Evolutionary conservation across 2,888 invertebrate genomes (phyloP), one percentile per base, ranked within the genome.

Genomic region (Diaprepes abbreviatus): DNA sequence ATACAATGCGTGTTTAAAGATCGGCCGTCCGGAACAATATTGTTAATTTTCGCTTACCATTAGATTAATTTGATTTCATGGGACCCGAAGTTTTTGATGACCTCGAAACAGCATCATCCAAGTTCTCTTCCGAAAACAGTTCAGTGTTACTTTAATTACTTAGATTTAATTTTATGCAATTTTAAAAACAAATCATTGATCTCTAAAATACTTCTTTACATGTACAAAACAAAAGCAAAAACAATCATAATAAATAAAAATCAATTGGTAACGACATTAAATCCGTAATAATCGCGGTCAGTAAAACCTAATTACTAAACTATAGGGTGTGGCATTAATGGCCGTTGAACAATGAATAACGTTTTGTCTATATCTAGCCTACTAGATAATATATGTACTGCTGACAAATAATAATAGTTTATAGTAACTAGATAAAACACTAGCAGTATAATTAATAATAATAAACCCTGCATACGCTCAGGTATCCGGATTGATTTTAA

Each of bases 361-460:
- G 43, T 43, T 64, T 64, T 64, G 52, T 64, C 33, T 43, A 55
- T 64, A 33, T 31, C 14, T 36, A 31, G 54, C 54, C 36, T 55
- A 64, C 40, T 40, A 33, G 43, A 55, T 64, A 64, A 64, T 64
- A 24, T 64, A 64, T 33, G 43, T 40, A 19, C 14, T 43, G 64
- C 55, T 64, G 64, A 64, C 64, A 64, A 55, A 64, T 64, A 64
- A 64, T 64, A 28, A 55, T 64, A 55, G 55, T 55, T 55, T 63
- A 54, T 19, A 17, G 54, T 28, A 31, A 43, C 7, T 14, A 43
- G 54, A 64, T 54, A 55, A 54, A 55, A 55, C 21, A 19, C 9
- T 10, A 50, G 14, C 28, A 24, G 9, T 50, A 50, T 28, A 28
- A 28, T 28, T 43, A 19, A 43, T 50, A 50, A 28, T 50, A 50